Conservation (phyloP, 2,113 vertebrate species). For the Silurus asotus region DNA sequence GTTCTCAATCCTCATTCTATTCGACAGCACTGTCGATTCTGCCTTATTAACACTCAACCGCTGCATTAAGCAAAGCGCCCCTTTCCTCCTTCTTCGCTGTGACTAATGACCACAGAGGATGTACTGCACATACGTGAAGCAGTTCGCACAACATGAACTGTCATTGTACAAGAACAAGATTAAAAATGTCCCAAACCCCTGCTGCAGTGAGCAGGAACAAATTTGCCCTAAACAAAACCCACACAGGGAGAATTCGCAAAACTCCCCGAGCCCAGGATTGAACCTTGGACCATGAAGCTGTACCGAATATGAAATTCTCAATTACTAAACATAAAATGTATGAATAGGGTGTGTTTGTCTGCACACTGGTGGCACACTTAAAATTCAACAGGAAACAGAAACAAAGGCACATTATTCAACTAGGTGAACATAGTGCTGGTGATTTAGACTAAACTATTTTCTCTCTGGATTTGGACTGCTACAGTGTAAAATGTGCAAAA, state of each 20-base stretch:
- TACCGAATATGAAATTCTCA: not conserved
- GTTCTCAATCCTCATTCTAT: too few relatives aligned
- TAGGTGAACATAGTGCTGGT: not conserved
- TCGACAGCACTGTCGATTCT: not conserved
- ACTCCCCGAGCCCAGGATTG: not conserved
- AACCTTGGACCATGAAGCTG: not conserved
- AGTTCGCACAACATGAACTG: not conserved
- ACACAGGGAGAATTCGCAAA: not conserved
- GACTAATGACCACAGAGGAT: not conserved
- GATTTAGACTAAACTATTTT: not conserved
- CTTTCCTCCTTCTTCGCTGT: not conserved
- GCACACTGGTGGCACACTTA: not conserved
- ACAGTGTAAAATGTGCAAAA: not conserved
- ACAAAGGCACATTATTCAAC: not conserved
- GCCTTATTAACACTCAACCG: constrained; percentile 19
- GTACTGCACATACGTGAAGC: not conserved
- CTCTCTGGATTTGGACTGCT: not conserved
- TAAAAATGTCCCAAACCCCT: not conserved
- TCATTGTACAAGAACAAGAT: not conserved
- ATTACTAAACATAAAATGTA: not conserved
- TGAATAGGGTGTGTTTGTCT: not conserved
- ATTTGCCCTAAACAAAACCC: not conserved
- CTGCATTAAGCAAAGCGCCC: not conserved
- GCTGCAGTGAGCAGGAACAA: not conserved
- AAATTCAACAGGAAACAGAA: not conserved